Evolutionary conservation across 1,140 invertebrate genomes (phyloP), one percentile per base, ranked within the genome.

Genomic region (Heliconius eleuchia): DNA sequence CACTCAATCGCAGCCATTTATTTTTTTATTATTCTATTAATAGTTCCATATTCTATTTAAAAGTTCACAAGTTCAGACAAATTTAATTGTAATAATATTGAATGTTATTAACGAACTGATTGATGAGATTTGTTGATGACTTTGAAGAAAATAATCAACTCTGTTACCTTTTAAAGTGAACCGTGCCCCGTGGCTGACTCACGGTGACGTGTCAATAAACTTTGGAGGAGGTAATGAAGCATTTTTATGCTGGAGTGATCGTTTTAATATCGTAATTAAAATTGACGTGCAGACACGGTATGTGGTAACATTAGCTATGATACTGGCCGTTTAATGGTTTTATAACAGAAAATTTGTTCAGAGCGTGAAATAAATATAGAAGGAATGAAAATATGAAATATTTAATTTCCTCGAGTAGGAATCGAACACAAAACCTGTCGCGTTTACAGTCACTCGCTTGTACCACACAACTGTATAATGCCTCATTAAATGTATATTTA

Each of bases 201-300:
- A 92, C 72, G 85, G 73, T 92, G 90, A 92, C 78, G 72, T 52
- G 75, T 82, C 78, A 81, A 80, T 80, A 81, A 81, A 81, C 77
- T 83, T 83, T 86, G 77, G 77, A 87, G 80, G 87, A 85, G 83
- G 78, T 84, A 87, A 87, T 86, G 86, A 87, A 87, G 83, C 79
- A 83, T 81, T 86, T 86, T 84, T 83, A 86, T 83, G 81, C 80
- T 80, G 80, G 80, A 83, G 77, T 76, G 83, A 84, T 83, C 80
- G 83, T 80, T 86, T 83, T 85, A 85, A 85, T 79, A 81, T 78
- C 74, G 80, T 85, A 85, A 85, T 85, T 84, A 84, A 81, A 84
- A 82, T 77, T 80, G 84, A 82, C 84, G 76, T 79, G 55, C 66
- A 42, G 80, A 84, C 81, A 79, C 76, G 57, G 72, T 76, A 71